These are phyloP conservation scores for Monomorium pharaonis DNA, from an alignment of 1,140 invertebrate species.

Conservation along the genomic window DNA sequence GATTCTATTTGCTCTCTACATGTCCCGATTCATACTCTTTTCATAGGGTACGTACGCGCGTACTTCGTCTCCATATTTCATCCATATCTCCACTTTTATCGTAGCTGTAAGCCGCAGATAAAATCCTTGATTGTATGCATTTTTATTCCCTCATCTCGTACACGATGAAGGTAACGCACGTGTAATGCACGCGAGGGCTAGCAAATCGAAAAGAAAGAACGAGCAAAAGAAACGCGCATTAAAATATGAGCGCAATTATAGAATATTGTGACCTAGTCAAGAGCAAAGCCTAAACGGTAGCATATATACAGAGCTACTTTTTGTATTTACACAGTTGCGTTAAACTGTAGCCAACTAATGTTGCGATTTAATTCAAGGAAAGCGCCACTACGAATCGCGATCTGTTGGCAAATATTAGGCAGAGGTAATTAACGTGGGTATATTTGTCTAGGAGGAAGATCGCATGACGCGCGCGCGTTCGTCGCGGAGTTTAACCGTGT, in stretches of 20 bases:
- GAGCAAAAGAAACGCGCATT: not conserved
- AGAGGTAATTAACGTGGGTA: slow-evolving; percentile 56
- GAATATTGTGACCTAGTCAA: not conserved
- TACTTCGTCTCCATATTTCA: slow-evolving; percentile 12
- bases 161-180: not conserved
- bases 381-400: slow-evolving; percentile 39
- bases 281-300: not conserved
- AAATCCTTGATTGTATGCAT: not conserved
- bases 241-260: not conserved
- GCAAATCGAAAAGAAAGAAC: not conserved
- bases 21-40: slow-evolving; percentile 64
- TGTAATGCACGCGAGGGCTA: not conserved
- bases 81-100: not conserved
- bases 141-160: slow-evolving; percentile 12
- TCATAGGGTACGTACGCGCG: slow-evolving; percentile 59
- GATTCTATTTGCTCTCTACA: slow-evolving; percentile 45
- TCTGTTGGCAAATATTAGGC: slow-evolving; percentile 58
- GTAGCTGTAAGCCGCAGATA: not conserved
- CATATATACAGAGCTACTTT: not conserved
- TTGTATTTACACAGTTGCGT: slow-evolving; percentile 2
- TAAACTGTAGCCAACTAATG: slow-evolving; percentile 37
- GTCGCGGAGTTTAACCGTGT: slow-evolving; percentile 41
- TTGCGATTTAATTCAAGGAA: slow-evolving; percentile 53
- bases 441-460: slow-evolving; percentile 55
- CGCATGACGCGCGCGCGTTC: slow-evolving; percentile 8